Percentiles rank a stretch among this genome's conserved stretches.
phyloP scores from a whole-genome alignment of 2,113 vertebrate genomes.

The Shinisaurus crocodilurus region DNA sequence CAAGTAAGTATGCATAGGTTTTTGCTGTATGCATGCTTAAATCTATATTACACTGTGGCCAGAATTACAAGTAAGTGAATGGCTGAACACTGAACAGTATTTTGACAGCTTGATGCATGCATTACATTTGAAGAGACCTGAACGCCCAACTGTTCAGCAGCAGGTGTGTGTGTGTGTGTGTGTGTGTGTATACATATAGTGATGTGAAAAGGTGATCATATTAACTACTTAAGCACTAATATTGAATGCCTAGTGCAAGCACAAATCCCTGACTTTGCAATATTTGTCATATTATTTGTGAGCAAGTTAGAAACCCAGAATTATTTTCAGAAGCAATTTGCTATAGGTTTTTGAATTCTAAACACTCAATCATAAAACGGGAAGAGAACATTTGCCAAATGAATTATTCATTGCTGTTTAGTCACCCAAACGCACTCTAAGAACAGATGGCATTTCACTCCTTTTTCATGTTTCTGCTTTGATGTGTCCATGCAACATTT shows the following conservation, averaged over 20 bases:
- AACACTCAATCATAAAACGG: slow-evolving; percentile 22
- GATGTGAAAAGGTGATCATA: background rate
- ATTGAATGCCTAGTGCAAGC: background rate
- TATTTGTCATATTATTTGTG: rapidly evolving
- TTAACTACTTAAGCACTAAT: rapidly evolving
- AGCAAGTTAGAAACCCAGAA: background rate
- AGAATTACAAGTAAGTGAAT: background rate
- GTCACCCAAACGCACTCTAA: background rate
- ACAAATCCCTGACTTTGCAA: background rate
- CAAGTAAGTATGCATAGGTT: background rate
- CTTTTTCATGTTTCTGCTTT: background rate
- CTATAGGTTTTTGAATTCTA: slow-evolving; percentile 24
- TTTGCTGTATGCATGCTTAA: background rate
- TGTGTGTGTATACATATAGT: background rate
- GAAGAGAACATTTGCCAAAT: background rate
- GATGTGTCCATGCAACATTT: background rate
- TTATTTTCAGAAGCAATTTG: slow-evolving; percentile 5
- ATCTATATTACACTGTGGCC: background rate
- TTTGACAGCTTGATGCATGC: background rate
- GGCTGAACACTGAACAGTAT: background rate
- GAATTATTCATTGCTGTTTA: background rate
- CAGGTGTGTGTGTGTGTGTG: too few species aligned
- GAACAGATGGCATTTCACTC: background rate
- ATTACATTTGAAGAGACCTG: background rate
- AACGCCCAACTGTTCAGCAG: background rate